Percentiles rank a stretch among this genome's conserved stretches.
Evolutionary conservation across 2,888 invertebrate genomes (phyloP).

Genomic region (Melanophora roralis): DNA sequence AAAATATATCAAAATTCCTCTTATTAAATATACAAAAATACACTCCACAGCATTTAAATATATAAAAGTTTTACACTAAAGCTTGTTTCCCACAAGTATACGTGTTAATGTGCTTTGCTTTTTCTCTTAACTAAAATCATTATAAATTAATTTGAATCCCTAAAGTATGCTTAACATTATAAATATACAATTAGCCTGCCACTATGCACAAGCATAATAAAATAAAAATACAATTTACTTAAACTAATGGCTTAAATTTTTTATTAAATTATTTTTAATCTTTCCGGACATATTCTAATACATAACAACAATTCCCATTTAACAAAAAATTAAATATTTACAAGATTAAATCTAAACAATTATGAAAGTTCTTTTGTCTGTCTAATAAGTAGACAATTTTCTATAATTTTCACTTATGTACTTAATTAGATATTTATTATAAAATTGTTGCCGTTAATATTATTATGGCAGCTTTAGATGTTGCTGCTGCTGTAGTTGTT

Average conservation of each 20-base stretch:
- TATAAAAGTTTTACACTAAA: too few species aligned
- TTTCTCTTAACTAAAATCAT: too few species aligned
- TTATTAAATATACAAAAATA: too few species aligned
- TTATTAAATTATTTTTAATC: constrained; percentile 6
- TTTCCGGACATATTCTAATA: too few species aligned
- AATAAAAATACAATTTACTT: constrained; percentile 2
- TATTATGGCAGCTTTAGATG: constrained; percentile 25
- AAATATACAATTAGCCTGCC: too few species aligned
- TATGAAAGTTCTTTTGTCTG: background rate
- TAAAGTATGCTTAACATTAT: background rate
- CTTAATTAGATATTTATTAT: constrained; percentile 8
- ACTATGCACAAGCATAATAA: too few species aligned
- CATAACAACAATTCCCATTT: too few species aligned
- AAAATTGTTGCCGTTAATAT: constrained; percentile 22
- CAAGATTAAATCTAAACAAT: background rate
- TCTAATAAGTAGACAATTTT: constrained; percentile 22
- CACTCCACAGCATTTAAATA: too few species aligned
- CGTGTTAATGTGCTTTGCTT: too few species aligned
- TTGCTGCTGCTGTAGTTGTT: constrained; percentile 36
- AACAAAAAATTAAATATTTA: constrained; percentile 8
- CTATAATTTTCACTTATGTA: constrained; percentile 54
- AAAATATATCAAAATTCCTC: too few species aligned
- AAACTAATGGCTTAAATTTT: constrained; percentile 11
- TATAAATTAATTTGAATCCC: too few species aligned
- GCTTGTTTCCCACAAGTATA: too few species aligned